Conservation (phyloP, 2,888 invertebrate species). For the Pyrocoelia pectoralis region DNA sequence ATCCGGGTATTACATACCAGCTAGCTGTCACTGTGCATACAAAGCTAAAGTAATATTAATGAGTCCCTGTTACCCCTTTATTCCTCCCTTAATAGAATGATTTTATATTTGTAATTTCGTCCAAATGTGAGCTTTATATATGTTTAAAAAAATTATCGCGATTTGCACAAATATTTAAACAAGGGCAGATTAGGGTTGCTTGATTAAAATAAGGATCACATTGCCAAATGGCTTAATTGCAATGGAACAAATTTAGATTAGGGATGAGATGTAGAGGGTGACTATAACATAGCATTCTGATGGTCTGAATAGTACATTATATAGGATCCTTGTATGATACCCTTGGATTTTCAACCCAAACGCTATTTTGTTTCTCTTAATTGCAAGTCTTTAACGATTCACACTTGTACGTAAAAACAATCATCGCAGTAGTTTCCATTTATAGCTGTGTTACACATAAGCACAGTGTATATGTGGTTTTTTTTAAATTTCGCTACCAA, state of each 20-base stretch:
- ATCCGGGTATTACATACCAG: conserved; percentile 36
- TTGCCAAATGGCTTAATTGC: conserved; percentile 35
- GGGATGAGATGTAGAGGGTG: conserved; percentile 25
- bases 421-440: neutral
- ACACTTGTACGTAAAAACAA: conserved; percentile 9
- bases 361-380: conserved; percentile 23
- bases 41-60: conserved; percentile 47
- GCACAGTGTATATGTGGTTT: neutral
- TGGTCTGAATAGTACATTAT: conserved; percentile 30
- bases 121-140: neutral
- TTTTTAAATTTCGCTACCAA: neutral
- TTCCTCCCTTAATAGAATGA: conserved; percentile 15
- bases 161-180: conserved; percentile 7
- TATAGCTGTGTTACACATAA: neutral
- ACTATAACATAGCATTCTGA: conserved; percentile 28
- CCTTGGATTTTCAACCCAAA: conserved; percentile 26
- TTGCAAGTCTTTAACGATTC: conserved; percentile 13
- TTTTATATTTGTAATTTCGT: conserved; percentile 6
- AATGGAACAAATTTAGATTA: conserved; percentile 34
- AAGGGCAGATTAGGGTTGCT: neutral
- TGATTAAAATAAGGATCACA: conserved; percentile 19
- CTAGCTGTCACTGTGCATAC: conserved; percentile 44
- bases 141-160: conserved; percentile 1
- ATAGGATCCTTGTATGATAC: conserved; percentile 26
- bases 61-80: conserved; percentile 38